Percentiles rank a stretch among this genome's conserved stretches.
Conservation (phyloP, 2,113 vertebrate genomes). For the Python bivittatus region DNA sequence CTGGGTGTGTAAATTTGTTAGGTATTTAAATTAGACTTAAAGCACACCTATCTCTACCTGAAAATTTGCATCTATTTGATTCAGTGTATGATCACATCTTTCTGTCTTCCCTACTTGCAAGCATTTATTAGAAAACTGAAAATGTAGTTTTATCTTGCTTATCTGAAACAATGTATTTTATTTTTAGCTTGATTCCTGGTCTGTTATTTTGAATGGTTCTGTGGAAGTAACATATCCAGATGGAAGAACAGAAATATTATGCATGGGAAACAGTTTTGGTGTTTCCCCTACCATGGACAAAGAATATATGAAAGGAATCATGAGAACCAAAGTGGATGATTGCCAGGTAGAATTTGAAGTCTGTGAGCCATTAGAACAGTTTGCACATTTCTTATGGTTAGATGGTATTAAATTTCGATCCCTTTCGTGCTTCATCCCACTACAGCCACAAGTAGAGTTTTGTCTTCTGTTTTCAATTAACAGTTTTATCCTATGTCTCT, state of each 20-base stretch:
- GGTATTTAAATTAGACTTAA: not conserved
- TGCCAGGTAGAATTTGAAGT: constrained; percentile 85
- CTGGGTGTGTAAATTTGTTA: not conserved
- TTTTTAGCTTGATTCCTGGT: constrained; percentile 96
- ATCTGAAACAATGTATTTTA: constrained; percentile 15
- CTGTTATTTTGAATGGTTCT: constrained; percentile 96
- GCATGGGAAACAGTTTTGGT: constrained; percentile 98
- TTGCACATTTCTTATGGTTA: not conserved
- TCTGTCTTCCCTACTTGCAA: not conserved
- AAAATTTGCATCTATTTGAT: not conserved
- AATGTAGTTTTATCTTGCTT: not conserved
- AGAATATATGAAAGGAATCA: constrained; percentile 97
- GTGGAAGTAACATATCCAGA: constrained; percentile 96
- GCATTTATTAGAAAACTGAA: not conserved
- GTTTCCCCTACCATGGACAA: constrained; percentile 98
- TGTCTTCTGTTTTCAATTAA: not conserved
- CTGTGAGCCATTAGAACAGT: not conserved
- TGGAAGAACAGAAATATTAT: constrained; percentile 90
- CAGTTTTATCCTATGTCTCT: not conserved
- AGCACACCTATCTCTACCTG: too few relatives aligned
- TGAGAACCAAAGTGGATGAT: constrained; percentile 99
- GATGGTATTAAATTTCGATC: not conserved
- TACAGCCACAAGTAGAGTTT: not conserved
- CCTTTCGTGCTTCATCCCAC: not conserved
- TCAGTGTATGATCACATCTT: not conserved